phyloP scores from a whole-genome alignment of 2,797 vertebrate species.

The Taenioides sp. region DNA sequence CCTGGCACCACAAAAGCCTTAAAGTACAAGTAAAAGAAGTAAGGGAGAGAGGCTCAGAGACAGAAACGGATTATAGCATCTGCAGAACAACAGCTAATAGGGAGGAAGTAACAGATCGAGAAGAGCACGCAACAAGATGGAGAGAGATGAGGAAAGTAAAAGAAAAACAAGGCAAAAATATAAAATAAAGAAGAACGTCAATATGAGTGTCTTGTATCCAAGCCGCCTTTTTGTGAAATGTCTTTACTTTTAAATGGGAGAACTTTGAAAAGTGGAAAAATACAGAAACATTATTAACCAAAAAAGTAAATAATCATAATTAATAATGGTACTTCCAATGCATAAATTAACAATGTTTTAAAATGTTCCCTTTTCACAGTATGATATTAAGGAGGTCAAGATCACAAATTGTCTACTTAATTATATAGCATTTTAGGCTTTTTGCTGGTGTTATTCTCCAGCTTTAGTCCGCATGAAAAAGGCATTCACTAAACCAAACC shows the following conservation, averaged over 20 bases:
- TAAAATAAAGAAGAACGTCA: neutral
- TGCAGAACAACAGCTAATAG: constrained; percentile 5
- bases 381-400: neutral
- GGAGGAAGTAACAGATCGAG: neutral
- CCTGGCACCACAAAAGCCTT: constrained; percentile 50
- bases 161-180: constrained; percentile 9
- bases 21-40: constrained; percentile 64
- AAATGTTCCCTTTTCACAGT: neutral
- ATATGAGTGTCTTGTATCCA: constrained; percentile 2
- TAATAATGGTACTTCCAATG: neutral
- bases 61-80: constrained; percentile 33
- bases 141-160: constrained; percentile 3
- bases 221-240: constrained; percentile 14
- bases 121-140: constrained; percentile 1
- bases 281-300: neutral
- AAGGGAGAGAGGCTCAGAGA: constrained; percentile 37
- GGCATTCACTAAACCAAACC: constrained; percentile 46
- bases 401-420: neutral
- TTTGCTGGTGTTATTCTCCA: neutral
- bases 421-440: neutral
- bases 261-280: neutral
- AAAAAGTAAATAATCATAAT: neutral
- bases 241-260: constrained; percentile 12
- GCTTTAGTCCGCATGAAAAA: constrained; percentile 20
- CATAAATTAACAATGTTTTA: neutral